These are phyloP conservation scores for Campoplex capitator DNA, from an alignment of 2,888 invertebrate genomes.

Conservation along the genomic window DNA sequence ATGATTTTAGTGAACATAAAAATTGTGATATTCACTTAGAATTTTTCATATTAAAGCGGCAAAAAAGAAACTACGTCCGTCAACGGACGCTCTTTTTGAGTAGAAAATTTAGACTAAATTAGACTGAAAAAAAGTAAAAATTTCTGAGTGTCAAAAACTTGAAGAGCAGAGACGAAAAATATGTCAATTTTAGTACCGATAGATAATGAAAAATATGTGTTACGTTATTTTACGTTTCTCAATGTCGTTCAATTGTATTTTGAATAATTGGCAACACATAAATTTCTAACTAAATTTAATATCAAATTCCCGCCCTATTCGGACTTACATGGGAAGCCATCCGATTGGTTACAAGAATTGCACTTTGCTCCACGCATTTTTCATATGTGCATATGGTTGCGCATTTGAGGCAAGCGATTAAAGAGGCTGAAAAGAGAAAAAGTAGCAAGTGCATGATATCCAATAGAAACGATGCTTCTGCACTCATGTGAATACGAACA, in stretches of 20 bases:
- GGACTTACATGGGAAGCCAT: background rate
- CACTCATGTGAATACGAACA: slow-evolving; percentile 48
- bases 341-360: background rate
- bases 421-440: slow-evolving; percentile 5
- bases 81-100: background rate
- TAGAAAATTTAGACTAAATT: background rate
- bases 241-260: background rate
- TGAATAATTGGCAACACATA: background rate
- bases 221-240: background rate
- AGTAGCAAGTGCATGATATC: slow-evolving; percentile 5
- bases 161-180: background rate
- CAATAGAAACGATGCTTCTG: slow-evolving; percentile 41
- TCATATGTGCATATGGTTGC: background rate
- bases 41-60: background rate
- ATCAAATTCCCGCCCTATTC: background rate
- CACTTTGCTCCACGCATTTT: background rate
- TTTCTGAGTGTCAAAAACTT: background rate
- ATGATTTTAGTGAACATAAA: background rate
- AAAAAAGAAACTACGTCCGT: background rate
- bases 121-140: background rate
- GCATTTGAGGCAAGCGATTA: background rate
- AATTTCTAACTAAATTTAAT: background rate
- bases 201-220: background rate
- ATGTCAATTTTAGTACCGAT: background rate
- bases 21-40: background rate